Conservation (phyloP, 2,888 invertebrate genomes). For the Napeogenes inachia region DNA sequence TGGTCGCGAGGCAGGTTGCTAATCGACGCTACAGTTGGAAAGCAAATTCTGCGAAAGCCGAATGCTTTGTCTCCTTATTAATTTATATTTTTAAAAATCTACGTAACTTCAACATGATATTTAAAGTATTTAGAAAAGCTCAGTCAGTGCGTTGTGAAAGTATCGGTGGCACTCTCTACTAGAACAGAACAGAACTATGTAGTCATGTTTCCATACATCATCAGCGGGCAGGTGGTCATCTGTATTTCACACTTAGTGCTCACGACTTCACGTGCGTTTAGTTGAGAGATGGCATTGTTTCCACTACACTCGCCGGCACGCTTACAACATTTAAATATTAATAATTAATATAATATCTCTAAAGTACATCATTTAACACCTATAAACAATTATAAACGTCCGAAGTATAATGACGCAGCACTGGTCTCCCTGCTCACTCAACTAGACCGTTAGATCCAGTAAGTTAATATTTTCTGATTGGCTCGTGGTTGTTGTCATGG, state of each 20-base stretch:
- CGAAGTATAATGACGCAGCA: no score
- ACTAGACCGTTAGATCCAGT: slow-evolving; percentile 52
- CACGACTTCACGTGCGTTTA: slow-evolving; percentile 48
- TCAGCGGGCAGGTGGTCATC: slow-evolving; percentile 71
- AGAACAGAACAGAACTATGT: slow-evolving; percentile 55
- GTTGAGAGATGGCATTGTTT: slow-evolving; percentile 54
- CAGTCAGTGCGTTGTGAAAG: slow-evolving; percentile 21
- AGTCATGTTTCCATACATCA: slow-evolving; percentile 71
- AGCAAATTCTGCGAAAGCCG: slow-evolving; percentile 53
- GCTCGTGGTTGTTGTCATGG: slow-evolving; percentile 61
- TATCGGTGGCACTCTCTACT: slow-evolving; percentile 10
- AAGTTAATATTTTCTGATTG: slow-evolving; percentile 49
- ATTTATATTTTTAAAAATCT: slow-evolving; percentile 6
- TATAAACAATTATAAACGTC: slow-evolving; percentile 51
- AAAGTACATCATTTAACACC: no score
- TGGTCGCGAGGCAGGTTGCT: slow-evolving; percentile 66
- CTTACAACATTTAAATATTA: slow-evolving; percentile 26
- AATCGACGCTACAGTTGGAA: slow-evolving; percentile 62
- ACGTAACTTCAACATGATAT: slow-evolving; percentile 30
- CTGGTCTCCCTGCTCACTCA: slow-evolving; percentile 62
- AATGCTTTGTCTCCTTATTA: slow-evolving; percentile 38
- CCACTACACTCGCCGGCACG: slow-evolving; percentile 51
- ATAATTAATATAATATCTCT: neutral
- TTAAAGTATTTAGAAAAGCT: slow-evolving; percentile 19
- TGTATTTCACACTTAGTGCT: slow-evolving; percentile 44